These are phyloP conservation scores for Arctopsyche grandis DNA, from an alignment of 1,140 invertebrate species.

Conservation along the genomic window DNA sequence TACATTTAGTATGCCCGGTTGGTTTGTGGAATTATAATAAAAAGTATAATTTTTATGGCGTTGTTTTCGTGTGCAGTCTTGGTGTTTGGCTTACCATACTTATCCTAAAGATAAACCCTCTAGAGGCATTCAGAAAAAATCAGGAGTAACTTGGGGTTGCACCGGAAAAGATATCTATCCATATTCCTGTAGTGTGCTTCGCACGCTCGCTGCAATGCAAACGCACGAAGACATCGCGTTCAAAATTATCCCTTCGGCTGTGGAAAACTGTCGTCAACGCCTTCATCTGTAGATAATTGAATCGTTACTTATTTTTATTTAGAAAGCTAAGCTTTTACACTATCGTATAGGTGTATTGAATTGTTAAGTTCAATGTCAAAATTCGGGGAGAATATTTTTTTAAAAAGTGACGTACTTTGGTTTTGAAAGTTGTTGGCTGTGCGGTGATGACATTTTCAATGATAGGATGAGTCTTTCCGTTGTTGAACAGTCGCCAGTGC, in stretches of 20 bases:
- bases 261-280: not conserved
- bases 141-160: slow-evolving; percentile 13
- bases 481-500: not conserved
- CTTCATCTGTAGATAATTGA: not conserved
- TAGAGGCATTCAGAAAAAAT: slow-evolving; percentile 14
- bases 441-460: not conserved
- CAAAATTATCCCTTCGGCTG: not conserved
- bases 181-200: not conserved
- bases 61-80: not conserved
- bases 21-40: no score
- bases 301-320: not conserved
- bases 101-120: not conserved
- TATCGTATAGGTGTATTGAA: no score
- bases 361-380: no score
- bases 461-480: not conserved
- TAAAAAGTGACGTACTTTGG: not conserved
- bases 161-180: not conserved
- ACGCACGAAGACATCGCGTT: not conserved
- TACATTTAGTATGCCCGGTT: no score
- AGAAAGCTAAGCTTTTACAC: no score
- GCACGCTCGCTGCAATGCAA: not conserved
- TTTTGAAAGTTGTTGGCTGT: not conserved
- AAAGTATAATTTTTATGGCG: no score
- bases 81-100: not conserved
- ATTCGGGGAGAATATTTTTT: no score